A percentile compares a stretch with the other conserved stretches of the same genome.
Conservation (phyloP, 2,888 invertebrate species). For the Drosophila prolongata region DNA sequence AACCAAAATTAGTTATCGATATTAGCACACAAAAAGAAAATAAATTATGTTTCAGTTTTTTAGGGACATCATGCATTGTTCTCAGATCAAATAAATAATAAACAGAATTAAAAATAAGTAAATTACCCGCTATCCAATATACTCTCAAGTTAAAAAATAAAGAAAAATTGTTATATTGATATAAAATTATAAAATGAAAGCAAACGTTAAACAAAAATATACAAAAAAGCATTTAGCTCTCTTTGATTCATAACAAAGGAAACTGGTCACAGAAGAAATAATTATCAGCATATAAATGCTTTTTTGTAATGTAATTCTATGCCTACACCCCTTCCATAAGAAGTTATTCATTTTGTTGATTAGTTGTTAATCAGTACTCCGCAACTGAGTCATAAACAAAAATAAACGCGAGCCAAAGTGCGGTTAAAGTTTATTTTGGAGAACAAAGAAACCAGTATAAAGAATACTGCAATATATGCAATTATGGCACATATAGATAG, state of each 20-base stretch:
- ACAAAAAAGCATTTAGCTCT: no score
- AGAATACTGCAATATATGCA: conserved; percentile 9
- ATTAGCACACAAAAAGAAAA: background rate
- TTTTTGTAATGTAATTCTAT: conserved; percentile 14
- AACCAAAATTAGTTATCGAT: background rate
- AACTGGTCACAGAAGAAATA: no score
- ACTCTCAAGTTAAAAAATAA: no score
- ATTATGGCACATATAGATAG: conserved; percentile 7
- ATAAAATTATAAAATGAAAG: no score
- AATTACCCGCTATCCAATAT: no score
- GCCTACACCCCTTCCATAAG: background rate
- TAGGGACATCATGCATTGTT: no score
- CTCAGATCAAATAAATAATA: no score
- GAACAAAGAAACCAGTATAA: conserved; percentile 27
- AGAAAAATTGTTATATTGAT: no score
- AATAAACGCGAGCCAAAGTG: conserved; percentile 21
- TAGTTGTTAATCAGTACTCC: conserved; percentile 20
- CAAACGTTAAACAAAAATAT: no score
- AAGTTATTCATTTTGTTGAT: conserved; percentile 29
- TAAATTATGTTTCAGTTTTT: no score
- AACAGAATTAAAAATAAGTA: no score
- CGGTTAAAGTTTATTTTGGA: conserved; percentile 19
- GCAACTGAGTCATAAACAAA: conserved; percentile 24
- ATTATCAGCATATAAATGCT: background rate
- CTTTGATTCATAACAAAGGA: no score